These are phyloP conservation scores for Equus quagga DNA, from an alignment of 2,113 vertebrate genomes.

Conservation along the genomic window DNA sequence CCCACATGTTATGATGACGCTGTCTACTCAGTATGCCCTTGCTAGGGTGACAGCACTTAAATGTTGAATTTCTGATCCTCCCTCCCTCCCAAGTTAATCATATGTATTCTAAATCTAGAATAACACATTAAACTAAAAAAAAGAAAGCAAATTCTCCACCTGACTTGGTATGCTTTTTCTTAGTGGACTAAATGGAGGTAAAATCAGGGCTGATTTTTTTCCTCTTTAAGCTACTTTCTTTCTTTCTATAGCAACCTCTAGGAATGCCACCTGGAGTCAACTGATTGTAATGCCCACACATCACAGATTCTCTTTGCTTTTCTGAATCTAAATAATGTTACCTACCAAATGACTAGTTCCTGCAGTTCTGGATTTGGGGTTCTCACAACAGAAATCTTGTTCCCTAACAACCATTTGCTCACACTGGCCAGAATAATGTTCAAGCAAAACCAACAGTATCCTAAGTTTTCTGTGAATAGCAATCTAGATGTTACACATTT, in stretches of 20 bases:
- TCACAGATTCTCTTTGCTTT: conserved; percentile 81
- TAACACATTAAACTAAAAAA: conserved; percentile 67
- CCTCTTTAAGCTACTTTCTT: conserved; percentile 71
- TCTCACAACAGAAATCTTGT: conserved; percentile 66
- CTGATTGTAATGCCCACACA: conserved; percentile 82
- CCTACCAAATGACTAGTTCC: conserved; percentile 72
- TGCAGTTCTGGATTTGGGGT: conserved; percentile 72
- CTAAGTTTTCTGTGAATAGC: conserved; percentile 17
- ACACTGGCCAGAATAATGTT: conserved; percentile 11
- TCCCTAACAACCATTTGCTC: conserved; percentile 38
- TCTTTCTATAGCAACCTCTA: conserved; percentile 81
- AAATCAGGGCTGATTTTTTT: conserved; percentile 69
- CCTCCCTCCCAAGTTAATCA: conserved; percentile 60
- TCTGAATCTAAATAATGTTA: conserved; percentile 67
- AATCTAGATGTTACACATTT: conserved; percentile 12
- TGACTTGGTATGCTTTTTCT: conserved; percentile 62
- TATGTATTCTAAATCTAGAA: conserved; percentile 76
- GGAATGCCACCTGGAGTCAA: conserved; percentile 80
- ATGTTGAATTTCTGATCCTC: conserved; percentile 55
- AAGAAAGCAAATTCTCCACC: conserved; percentile 60
- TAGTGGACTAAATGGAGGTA: conserved; percentile 70
- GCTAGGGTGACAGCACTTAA: conserved; percentile 67
- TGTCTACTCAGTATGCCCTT: conserved; percentile 69
- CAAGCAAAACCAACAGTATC: conserved; percentile 18
- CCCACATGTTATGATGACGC: conserved; percentile 73